Evolutionary conservation across 2,797 vertebrate species (phyloP), one percentile per base, ranked within the genome.

Genomic region (Coendou prehensilis): DNA sequence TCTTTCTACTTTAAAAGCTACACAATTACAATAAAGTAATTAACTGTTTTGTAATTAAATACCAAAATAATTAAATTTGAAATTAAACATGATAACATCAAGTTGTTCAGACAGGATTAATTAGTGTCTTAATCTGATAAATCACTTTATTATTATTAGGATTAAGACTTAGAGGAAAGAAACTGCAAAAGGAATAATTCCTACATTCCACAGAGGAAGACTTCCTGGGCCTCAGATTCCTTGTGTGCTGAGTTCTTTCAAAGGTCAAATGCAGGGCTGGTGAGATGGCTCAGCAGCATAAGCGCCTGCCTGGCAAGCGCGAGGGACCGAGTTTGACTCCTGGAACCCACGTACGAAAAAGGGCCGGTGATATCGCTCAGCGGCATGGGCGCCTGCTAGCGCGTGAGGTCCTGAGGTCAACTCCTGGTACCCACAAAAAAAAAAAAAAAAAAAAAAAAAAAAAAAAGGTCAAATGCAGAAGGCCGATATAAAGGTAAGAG

Each of bases 41-140:
- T 98, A 98, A 98, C 97, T 4, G 0, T 98, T 98, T 98, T 98
- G 97, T 98, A 98, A 99, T 98, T 98, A 98, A 98, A 98, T 98
- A 98, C 95, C 97, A 98, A 98, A 98, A 98, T 98, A 98, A 98
- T 98, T 98, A 98, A 98, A 96, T 96, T 83, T 97, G 97, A 98
- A 98, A 98, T 98, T 98, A 98, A 98, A 97, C 97, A 96, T 0
- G 95, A 98, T 98, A 98, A 93, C 94, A 98, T 98, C 98, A 95
- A 97, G 87, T 98, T 98, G 98, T 98, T 97, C 86, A 92, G 96
- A 94, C 92, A 98, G 98, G 97, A 98, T 98, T 98, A 98, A 98
- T 98, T 97, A 97, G 95, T 95, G 90, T 94, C 97, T 98, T 97
- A 98, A 98, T 98, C 97, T 98, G 97, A 98, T 98, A 97, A 98